Evolutionary conservation across 2,113 vertebrate genomes (phyloP).

Genomic region (Hemiscyllium ocellatum): DNA sequence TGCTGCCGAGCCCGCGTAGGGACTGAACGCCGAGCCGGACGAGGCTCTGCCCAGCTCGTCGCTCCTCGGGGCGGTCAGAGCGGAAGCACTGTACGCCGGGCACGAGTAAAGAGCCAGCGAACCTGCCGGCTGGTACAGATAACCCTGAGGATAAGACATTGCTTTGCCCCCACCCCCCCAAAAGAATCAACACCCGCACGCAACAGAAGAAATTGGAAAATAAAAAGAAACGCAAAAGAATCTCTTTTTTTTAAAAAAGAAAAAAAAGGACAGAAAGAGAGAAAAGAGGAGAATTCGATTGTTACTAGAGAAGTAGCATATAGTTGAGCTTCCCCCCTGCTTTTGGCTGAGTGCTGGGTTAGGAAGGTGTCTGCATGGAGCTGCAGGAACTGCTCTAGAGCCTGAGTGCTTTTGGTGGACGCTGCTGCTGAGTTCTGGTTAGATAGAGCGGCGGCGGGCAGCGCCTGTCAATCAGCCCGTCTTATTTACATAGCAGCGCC

Average conservation of each 20-base stretch:
- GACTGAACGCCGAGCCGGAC: constrained; percentile 92
- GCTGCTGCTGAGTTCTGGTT: constrained; percentile 30
- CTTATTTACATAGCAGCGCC: constrained; percentile 28
- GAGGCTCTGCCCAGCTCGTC: constrained; percentile 90
- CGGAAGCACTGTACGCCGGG: constrained; percentile 85
- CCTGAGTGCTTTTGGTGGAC: constrained; percentile 36
- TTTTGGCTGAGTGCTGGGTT: constrained; percentile 31
- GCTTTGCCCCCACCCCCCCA: constrained; percentile 49
- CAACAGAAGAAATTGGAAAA: not conserved
- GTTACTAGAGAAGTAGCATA: constrained; percentile 28
- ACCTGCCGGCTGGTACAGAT: constrained; percentile 96
- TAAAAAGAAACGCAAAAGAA: not conserved
- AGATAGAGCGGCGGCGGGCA: constrained; percentile 33
- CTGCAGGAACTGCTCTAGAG: constrained; percentile 11
- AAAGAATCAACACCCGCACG: not conserved
- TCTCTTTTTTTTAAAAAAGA: too few relatives aligned
- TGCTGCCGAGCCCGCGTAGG: constrained; percentile 91
- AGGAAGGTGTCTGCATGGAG: constrained; percentile 36
- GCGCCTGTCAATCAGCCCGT: constrained; percentile 14
- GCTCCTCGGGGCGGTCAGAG: constrained; percentile 83
- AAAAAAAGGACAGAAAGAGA: not conserved
- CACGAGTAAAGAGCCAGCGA: constrained; percentile 96
- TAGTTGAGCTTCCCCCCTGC: not conserved
- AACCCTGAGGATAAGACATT: constrained; percentile 99
- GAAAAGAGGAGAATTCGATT: constrained; percentile 10